Percentiles rank a stretch among this genome's conserved stretches.
These are phyloP conservation scores for Noctua pronuba DNA, from an alignment of 2,888 invertebrate species.

Conservation along the genomic window DNA sequence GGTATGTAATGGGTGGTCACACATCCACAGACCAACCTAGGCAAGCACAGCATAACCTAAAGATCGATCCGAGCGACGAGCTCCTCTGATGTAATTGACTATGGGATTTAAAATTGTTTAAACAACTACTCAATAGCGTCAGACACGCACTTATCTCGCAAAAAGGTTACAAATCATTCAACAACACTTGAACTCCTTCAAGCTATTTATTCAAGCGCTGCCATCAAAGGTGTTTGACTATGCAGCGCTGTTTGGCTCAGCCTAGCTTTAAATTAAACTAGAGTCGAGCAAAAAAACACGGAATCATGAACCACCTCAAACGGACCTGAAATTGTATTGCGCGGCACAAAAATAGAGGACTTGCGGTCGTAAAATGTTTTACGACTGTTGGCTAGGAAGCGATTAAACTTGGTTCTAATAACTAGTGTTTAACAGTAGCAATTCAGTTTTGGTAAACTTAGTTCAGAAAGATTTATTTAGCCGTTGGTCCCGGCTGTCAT, in stretches of 20 bases:
- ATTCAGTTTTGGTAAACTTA: background rate
- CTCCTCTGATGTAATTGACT: no score
- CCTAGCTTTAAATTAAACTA: slow-evolving; percentile 62
- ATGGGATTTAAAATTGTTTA: no score
- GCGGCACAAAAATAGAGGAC: slow-evolving; percentile 45
- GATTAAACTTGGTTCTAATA: slow-evolving; percentile 1
- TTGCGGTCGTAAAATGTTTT: background rate
- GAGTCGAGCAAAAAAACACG: slow-evolving; percentile 59
- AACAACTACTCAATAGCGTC: background rate
- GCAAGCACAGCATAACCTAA: no score
- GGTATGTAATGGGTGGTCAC: no score
- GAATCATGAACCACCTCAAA: slow-evolving; percentile 59
- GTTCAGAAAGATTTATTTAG: background rate
- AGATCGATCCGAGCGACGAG: no score
- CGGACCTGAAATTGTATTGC: slow-evolving; percentile 46
- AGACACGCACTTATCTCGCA: background rate
- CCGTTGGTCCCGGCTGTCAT: background rate
- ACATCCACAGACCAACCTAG: no score
- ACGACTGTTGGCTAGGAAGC: background rate
- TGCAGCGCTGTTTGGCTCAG: slow-evolving; percentile 52
- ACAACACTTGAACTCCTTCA: slow-evolving; percentile 35
- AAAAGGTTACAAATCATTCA: slow-evolving; percentile 24
- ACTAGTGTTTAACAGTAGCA: background rate
- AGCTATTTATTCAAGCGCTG: slow-evolving; percentile 42
- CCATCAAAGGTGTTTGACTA: slow-evolving; percentile 54